Evolutionary conservation across 2,113 vertebrate species (phyloP).

Genomic region (Cranoglanis bouderius): DNA sequence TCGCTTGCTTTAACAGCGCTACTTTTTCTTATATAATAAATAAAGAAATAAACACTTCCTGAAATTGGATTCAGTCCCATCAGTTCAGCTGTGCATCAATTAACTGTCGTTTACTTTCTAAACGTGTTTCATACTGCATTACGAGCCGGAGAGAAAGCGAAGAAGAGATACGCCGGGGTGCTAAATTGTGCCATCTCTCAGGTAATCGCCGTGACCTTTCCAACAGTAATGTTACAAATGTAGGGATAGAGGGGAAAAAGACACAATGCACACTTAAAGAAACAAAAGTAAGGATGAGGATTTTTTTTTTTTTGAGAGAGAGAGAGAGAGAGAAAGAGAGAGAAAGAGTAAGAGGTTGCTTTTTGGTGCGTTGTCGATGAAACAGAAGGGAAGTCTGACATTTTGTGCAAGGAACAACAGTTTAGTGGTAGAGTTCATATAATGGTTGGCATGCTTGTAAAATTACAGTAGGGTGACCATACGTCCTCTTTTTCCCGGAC

Average conservation of each 20-base stretch:
- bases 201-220: slow-evolving; percentile 16
- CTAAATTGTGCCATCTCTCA: neutral
- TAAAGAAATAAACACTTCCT: neutral
- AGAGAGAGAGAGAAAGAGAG: neutral
- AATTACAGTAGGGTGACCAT: too few relatives aligned
- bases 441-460: slow-evolving; percentile 23
- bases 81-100: neutral
- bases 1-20: neutral
- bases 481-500: too few relatives aligned
- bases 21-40: neutral
- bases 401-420: slow-evolving; percentile 4
- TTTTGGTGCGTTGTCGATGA: neutral
- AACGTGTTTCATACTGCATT: neutral
- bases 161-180: neutral
- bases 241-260: too few relatives aligned
- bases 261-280: neutral
- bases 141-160: neutral
- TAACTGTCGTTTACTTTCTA: neutral
- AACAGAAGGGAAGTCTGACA: neutral
- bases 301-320: too few relatives aligned
- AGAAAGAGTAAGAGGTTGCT: neutral
- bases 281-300: neutral
- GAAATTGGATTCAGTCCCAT: neutral
- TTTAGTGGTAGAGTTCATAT: neutral
- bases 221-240: neutral